Conservation (phyloP, 2,797 vertebrate species). For the Mus spretus region DNA sequence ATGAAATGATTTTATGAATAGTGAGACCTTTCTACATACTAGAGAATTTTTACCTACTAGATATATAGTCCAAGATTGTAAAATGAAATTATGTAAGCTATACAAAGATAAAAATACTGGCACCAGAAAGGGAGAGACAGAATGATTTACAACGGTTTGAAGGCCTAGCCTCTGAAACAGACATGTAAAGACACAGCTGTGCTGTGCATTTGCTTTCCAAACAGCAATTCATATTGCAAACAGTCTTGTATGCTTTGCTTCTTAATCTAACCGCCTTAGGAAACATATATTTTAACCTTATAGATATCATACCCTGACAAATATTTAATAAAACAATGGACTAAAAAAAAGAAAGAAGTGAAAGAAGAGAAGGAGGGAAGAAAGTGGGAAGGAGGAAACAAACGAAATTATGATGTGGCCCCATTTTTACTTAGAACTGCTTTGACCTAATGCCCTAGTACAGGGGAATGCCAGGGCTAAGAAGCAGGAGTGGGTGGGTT, state of each 20-base stretch:
- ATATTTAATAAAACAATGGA: neutral
- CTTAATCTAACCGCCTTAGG: neutral
- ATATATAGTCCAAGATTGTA: neutral
- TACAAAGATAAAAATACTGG: slow-evolving; percentile 17
- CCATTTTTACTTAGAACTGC: neutral
- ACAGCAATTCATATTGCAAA: neutral
- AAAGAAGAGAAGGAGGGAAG: neutral
- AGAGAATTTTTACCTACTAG: neutral
- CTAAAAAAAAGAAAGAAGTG: no score
- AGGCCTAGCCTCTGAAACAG: neutral
- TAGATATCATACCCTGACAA: neutral
- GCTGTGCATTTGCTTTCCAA: neutral
- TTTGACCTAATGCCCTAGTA: no score
- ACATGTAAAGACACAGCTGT: neutral
- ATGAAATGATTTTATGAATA: slow-evolving; percentile 6
- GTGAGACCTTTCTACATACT: neutral
- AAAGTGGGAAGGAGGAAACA: rapidly evolving
- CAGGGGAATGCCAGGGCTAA: no score
- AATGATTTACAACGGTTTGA: neutral
- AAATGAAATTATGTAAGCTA: slow-evolving; percentile 5
- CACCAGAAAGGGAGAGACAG: neutral
- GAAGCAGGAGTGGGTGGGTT: no score
- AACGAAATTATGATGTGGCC: neutral
- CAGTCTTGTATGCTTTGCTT: neutral
- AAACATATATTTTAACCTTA: neutral